Conservation (phyloP, 2,113 vertebrate species). For the Halichoerus grypus region DNA sequence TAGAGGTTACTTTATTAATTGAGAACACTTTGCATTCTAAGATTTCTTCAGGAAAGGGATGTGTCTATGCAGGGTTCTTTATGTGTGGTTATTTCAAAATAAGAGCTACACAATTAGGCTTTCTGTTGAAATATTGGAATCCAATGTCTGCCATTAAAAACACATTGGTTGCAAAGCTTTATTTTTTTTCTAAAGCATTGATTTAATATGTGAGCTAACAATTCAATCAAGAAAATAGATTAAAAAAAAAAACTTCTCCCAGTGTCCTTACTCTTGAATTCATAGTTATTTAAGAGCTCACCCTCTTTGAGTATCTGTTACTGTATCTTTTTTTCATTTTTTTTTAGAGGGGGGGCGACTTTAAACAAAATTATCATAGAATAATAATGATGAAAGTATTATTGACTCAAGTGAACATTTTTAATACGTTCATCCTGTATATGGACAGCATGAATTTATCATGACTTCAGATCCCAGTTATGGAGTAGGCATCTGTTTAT, state of each 20-base stretch:
- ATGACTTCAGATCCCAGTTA: background rate
- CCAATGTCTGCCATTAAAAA: constrained; percentile 44
- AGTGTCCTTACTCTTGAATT: constrained; percentile 36
- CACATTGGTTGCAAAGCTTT: constrained; percentile 52
- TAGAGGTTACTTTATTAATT: constrained; percentile 43
- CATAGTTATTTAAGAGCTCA: constrained; percentile 14
- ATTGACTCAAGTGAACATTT: background rate
- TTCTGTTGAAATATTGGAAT: constrained; percentile 35
- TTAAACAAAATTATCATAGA: background rate
- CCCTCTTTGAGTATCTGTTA: background rate
- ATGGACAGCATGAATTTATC: background rate
- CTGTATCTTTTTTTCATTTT: background rate
- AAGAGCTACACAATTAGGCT: constrained; percentile 35
- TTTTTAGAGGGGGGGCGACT: background rate
- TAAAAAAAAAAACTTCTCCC: background rate
- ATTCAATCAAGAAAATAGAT: constrained; percentile 55
- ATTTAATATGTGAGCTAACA: constrained; percentile 63
- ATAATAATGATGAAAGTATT: background rate
- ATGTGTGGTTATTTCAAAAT: constrained; percentile 56
- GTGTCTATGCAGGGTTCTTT: constrained; percentile 33
- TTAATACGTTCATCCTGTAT: background rate
- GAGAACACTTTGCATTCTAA: constrained; percentile 16
- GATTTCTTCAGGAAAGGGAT: constrained; percentile 17
- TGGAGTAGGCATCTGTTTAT: background rate
- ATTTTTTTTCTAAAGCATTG: constrained; percentile 63